Percentiles rank a stretch among this genome's conserved stretches.
phyloP scores from a whole-genome alignment of 2,113 vertebrate genomes.

The Noctilio leporinus region DNA sequence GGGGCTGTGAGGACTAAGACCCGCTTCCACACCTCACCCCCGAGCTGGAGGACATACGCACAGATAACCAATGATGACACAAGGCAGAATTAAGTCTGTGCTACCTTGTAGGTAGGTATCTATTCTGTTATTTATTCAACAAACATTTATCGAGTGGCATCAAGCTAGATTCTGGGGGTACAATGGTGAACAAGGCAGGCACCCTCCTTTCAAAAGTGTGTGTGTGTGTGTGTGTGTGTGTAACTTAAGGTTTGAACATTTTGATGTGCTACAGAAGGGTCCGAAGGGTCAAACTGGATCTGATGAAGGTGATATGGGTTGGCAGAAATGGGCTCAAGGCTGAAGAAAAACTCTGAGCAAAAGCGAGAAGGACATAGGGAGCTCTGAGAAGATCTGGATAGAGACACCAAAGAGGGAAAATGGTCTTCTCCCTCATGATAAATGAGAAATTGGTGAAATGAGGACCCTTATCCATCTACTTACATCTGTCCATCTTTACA shows the following conservation, averaged over 20 bases:
- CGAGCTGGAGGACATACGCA: not conserved
- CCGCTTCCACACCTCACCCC: not conserved
- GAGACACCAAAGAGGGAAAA: not conserved
- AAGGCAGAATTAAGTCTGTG: not conserved
- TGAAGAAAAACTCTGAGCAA: not conserved
- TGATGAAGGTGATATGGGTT: not conserved
- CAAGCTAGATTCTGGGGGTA: not conserved
- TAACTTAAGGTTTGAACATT: not conserved
- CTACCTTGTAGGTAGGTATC: not conserved
- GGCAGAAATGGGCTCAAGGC: not conserved
- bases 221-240: not conserved
- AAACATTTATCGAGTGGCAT: not conserved
- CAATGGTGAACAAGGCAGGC: not conserved
- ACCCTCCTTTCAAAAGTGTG: not conserved
- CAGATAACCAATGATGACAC: not conserved
- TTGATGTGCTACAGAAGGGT: not conserved
- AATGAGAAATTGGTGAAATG: not conserved
- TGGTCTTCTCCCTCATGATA: not conserved
- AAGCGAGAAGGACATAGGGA: not conserved
- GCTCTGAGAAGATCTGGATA: not conserved
- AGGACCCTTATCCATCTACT: not conserved
- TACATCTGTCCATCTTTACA: not conserved
- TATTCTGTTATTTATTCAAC: not conserved
- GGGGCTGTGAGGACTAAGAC: not conserved
- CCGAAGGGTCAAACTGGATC: not conserved